Base-by-base conservation (phyloP, 2,113 vertebrate genomes). In the Macquaria ambigua region DNA sequence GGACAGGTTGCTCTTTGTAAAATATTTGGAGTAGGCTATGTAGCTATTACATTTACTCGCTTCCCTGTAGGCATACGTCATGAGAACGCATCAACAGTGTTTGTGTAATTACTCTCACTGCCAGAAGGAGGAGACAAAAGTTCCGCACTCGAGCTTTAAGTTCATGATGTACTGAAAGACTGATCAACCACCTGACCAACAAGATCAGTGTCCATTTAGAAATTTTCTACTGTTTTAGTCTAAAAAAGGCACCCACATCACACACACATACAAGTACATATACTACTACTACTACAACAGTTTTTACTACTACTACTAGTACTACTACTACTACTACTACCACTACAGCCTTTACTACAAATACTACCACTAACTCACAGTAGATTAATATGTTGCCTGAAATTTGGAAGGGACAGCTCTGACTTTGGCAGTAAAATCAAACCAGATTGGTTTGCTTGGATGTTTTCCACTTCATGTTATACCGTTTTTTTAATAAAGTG, bases 361-460 rank as follows among this genome's bases (percentile, higher is more conserved):
- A 34, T 34, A 34, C 34, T 34, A 34, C 34, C 4, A 34, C 34
- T 34, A 34, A 63, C 21, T n/a, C 59, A 37, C 58, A 9, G 20
- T 48, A 39, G 15, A 59, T 74, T 28, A 23, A 46, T 28, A 59
- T 21, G 53, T 64, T 77, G 75, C 34, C 55, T 55, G 9, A 15
- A 66, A 66, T 53, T 55, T 43, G 48, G 48, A 66, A 41, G 6
- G 34, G 10, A 20, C 14, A 41, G 48, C 48, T 66, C 48, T 39
- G 34, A 55, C 23, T 55, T 28, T 77, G 34, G 62, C 74, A 76
- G 25, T 4, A 15, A 76, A 25, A 20, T 53, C 5, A 37, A 53
- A 31, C 74, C 59, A 76, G 59, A 76, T 64, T 76, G 59, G 43
- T 76, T 52, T 63, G 52, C 46, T 52, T 76, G 74, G 46, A 63